A percentile compares a stretch with the other conserved stretches of the same genome.
phyloP scores from a whole-genome alignment of 2,113 vertebrate species.

The Pimephales promelas region DNA sequence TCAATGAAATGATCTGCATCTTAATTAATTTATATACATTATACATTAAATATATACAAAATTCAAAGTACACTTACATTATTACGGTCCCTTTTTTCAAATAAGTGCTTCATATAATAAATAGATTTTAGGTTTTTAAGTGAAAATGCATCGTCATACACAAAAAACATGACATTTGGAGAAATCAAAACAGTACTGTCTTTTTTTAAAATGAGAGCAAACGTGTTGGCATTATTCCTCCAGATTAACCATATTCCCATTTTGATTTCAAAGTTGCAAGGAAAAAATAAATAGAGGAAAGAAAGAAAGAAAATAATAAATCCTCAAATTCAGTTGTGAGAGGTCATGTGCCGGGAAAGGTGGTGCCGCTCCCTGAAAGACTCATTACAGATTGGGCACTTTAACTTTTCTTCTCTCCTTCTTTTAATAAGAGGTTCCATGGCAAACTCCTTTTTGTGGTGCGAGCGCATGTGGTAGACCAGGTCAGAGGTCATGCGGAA shows the following conservation, averaged over 20 bases:
- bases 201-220: constrained; percentile 82
- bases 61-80: constrained; percentile 96
- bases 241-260: constrained; percentile 47
- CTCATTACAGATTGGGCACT: constrained; percentile 98
- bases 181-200: constrained; percentile 74
- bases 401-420: constrained; percentile 95
- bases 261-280: neutral
- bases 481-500: constrained; percentile 99
- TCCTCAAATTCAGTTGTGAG: constrained; percentile 84
- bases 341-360: constrained; percentile 98
- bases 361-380: constrained; percentile 96
- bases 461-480: constrained; percentile 98
- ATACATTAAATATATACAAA: constrained; percentile 84
- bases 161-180: constrained; percentile 84
- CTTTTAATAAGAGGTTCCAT: constrained; percentile 94
- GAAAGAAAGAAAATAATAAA: constrained; percentile 29
- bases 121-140: constrained; percentile 84
- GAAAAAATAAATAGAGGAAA: constrained; percentile 31
- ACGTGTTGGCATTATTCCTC: constrained; percentile 76
- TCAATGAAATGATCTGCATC: constrained; percentile 70
- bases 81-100: constrained; percentile 84
- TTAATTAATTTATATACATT: constrained; percentile 76
- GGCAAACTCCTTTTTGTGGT: constrained; percentile 96
- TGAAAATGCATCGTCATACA: constrained; percentile 92
- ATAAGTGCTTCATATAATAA: constrained; percentile 95